Percentiles rank a stretch among this genome's conserved stretches.
Evolutionary conservation across 2,113 vertebrate genomes (phyloP).

Genomic region (Neogobius melanostomus): DNA sequence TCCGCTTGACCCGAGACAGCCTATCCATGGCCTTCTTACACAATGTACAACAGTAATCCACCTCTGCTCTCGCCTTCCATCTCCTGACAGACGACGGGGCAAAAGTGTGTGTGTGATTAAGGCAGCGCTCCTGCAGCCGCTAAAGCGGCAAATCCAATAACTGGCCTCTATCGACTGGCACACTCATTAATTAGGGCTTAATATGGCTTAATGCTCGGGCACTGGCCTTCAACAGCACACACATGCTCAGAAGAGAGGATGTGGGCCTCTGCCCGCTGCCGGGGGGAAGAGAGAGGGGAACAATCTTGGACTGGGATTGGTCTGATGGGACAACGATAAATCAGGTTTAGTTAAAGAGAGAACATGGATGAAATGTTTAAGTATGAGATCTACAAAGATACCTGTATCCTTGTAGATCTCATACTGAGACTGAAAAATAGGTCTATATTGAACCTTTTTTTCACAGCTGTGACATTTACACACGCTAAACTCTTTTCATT

Average conservation of each 20-base stretch:
- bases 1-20: slow-evolving; percentile 23
- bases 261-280: slow-evolving; percentile 72
- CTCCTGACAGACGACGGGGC: slow-evolving; percentile 11
- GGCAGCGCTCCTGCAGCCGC: slow-evolving; percentile 77
- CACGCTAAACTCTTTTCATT: no score
- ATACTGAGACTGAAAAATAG: not conserved
- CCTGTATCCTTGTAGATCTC: not conserved
- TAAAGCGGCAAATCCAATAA: slow-evolving; percentile 88
- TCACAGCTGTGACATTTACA: no score
- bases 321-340: slow-evolving; percentile 23
- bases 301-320: slow-evolving; percentile 26
- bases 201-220: slow-evolving; percentile 85
- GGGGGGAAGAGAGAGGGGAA: slow-evolving; percentile 14
- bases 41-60: slow-evolving; percentile 45
- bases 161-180: slow-evolving; percentile 83
- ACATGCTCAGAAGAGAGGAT: slow-evolving; percentile 45
- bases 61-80: slow-evolving; percentile 41
- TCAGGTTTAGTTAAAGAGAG: slow-evolving; percentile 30
- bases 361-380: not conserved
- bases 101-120: slow-evolving; percentile 63
- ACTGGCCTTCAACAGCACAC: slow-evolving; percentile 46
- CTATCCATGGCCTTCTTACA: slow-evolving; percentile 59
- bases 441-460: no score
- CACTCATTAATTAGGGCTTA: slow-evolving; percentile 93
- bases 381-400: not conserved